Percentiles rank a stretch among this genome's conserved stretches.
Evolutionary conservation across 2,888 invertebrate species (phyloP).

Genomic region (Baronia brevicornis): DNA sequence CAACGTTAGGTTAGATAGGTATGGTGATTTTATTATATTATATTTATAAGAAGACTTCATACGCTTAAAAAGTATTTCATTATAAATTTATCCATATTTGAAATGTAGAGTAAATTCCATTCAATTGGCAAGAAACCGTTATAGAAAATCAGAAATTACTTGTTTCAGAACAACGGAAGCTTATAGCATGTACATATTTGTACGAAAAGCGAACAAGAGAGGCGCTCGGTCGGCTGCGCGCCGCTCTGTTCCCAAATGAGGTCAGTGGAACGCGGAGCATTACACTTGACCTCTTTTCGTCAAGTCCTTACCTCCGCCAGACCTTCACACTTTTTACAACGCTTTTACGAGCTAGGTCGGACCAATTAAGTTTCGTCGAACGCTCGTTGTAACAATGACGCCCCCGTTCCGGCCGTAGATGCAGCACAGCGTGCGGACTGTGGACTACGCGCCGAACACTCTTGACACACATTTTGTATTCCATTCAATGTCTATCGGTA

Average conservation of each 20-base stretch:
- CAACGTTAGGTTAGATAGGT: too few relatives aligned
- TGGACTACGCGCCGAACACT: conserved; percentile 45
- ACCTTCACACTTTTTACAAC: conserved; percentile 74
- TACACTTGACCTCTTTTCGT: conserved; percentile 74
- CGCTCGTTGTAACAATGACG: conserved; percentile 47
- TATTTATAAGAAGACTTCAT: too few relatives aligned
- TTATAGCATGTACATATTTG: conserved; percentile 41
- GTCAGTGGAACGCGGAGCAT: conserved; percentile 71
- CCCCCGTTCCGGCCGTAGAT: conserved; percentile 39
- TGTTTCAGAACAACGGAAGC: conserved; percentile 19
- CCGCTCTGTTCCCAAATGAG: conserved; percentile 60
- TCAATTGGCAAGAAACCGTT: too few relatives aligned
- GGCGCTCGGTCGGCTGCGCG: conserved; percentile 33
- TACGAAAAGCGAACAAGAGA: conserved; percentile 57
- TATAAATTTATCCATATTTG: too few relatives aligned
- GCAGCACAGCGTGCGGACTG: conserved; percentile 28
- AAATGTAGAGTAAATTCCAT: too few relatives aligned
- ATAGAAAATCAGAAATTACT: conserved; percentile 13
- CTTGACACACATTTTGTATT: conserved; percentile 63
- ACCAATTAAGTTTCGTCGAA: conserved; percentile 67
- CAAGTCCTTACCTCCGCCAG: conserved; percentile 74
- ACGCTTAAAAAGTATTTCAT: too few relatives aligned
- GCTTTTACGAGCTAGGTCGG: conserved; percentile 72
- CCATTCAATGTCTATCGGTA: conserved; percentile 54
- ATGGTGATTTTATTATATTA: too few relatives aligned